Conservation (phyloP, 2,888 invertebrate species). For the Dyspetes luteomarginatus region DNA sequence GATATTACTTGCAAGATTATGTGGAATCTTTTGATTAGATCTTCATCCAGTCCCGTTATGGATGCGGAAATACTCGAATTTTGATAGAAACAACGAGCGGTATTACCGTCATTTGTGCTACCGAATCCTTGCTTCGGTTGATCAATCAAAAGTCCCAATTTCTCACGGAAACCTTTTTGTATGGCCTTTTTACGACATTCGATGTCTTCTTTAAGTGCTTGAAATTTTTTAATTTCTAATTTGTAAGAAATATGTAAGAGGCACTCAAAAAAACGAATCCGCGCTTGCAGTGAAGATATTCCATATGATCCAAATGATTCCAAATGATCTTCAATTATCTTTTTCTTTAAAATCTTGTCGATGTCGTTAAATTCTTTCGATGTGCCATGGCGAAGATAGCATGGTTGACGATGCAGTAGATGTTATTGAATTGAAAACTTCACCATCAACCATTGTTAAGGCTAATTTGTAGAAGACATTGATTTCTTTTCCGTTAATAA, state of each 20-base stretch:
- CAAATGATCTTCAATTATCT: slow-evolving; percentile 27
- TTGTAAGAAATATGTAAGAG: slow-evolving; percentile 62
- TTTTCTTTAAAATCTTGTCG: neutral
- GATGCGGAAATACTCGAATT: neutral
- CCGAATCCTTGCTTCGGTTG: slow-evolving; percentile 64
- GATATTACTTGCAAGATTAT: neutral
- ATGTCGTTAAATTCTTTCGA: slow-evolving; percentile 61
- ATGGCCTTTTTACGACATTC: slow-evolving; percentile 39
- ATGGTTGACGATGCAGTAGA: slow-evolving; percentile 57
- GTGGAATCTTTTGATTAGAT: slow-evolving; percentile 5
- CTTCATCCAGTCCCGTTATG: neutral
- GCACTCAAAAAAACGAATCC: slow-evolving; percentile 67
- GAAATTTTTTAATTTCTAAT: slow-evolving; percentile 62
- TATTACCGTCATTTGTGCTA: slow-evolving; percentile 66
- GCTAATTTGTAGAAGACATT: slow-evolving; percentile 46
- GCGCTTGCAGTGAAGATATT: slow-evolving; percentile 61
- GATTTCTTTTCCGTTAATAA: slow-evolving; percentile 25
- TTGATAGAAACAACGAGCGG: slow-evolving; percentile 12
- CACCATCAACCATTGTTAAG: slow-evolving; percentile 63
- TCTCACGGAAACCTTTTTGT: slow-evolving; percentile 49
- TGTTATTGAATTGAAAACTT: slow-evolving; percentile 61
- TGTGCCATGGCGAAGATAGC: slow-evolving; percentile 62
- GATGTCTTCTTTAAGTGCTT: slow-evolving; percentile 50
- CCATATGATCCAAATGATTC: slow-evolving; percentile 41
- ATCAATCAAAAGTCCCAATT: slow-evolving; percentile 63